Conservation (phyloP, 2,888 invertebrate species). For the Herminia tarsipennalis region DNA sequence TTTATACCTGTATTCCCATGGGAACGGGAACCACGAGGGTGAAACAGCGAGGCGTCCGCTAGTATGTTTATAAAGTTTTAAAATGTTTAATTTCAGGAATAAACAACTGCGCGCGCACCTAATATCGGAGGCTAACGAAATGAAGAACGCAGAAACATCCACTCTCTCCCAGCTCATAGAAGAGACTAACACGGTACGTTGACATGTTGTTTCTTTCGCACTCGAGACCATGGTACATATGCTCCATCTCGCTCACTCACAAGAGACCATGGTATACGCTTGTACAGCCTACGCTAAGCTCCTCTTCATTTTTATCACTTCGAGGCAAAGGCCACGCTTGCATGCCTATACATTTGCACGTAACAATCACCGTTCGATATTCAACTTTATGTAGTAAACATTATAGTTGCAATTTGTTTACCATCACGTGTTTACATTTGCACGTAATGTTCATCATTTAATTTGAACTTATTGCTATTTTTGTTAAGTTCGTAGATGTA, state of each 20-base stretch:
- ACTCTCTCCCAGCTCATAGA: conserved; percentile 83
- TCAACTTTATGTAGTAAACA: conserved; percentile 9
- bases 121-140: conserved; percentile 89
- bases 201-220: conserved; percentile 12
- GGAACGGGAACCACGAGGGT: no score
- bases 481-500: no score
- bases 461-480: no score
- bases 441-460: no score
- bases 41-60: no score
- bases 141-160: conserved; percentile 80
- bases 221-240: conserved; percentile 40
- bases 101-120: conserved; percentile 91
- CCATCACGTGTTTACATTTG: no score
- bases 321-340: conserved; percentile 48
- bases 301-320: conserved; percentile 41
- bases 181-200: conserved; percentile 80
- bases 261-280: conserved; percentile 50
- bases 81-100: conserved; percentile 83
- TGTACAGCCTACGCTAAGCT: conserved; percentile 54
- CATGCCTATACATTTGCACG: conserved; percentile 51
- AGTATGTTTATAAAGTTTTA: no score
- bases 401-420: neutral
- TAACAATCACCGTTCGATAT: conserved; percentile 26
- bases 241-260: conserved; percentile 20
- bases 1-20: no score